These are phyloP conservation scores for Miniopterus natalensis DNA, from an alignment of 2,113 vertebrate species.

Conservation along the genomic window DNA sequence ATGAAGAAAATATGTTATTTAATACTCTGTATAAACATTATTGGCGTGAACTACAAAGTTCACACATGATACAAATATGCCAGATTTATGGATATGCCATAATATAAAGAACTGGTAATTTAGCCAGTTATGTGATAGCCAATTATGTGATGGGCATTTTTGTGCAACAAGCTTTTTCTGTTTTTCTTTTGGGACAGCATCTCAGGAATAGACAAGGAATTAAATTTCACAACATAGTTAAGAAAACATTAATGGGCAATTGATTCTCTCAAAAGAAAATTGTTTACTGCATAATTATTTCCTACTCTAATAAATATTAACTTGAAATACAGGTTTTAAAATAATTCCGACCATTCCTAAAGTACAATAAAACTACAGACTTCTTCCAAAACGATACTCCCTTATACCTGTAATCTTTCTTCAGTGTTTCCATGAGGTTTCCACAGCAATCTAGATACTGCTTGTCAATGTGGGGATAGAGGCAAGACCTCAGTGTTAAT, in stretches of 20 bases:
- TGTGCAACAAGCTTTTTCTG: neutral
- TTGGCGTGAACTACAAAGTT: neutral
- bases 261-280: constrained; percentile 21
- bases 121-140: neutral
- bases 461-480: constrained; percentile 97
- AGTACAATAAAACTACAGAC: neutral
- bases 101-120: neutral
- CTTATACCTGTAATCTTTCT: constrained; percentile 95
- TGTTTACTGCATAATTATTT: neutral
- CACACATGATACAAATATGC: neutral
- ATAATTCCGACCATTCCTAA: neutral
- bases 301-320: neutral
- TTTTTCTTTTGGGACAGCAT: neutral
- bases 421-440: constrained; percentile 97
- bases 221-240: constrained; percentile 4
- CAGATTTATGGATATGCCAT: neutral
- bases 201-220: constrained; percentile 16
- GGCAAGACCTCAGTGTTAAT: constrained; percentile 95
- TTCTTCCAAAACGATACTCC: neutral
- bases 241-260: neutral
- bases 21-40: neutral
- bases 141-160: neutral
- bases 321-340: neutral
- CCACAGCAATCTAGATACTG: constrained; percentile 98
- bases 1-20: neutral